Conservation (phyloP, 2,797 vertebrate genomes). For the Melanotaenia boesemani region DNA sequence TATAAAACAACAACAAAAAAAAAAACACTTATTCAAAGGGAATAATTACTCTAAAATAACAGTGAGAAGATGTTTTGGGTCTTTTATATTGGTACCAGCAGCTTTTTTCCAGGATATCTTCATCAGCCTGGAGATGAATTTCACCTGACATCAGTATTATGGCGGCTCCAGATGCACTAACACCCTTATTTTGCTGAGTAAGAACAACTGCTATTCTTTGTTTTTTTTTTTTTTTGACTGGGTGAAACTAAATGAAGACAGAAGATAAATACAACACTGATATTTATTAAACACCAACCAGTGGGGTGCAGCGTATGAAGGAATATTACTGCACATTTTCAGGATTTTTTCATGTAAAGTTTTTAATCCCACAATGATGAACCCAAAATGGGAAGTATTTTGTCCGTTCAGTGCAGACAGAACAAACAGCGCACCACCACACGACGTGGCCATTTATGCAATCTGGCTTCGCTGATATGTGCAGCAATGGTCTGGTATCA, state of each 20-base stretch:
- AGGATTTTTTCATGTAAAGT: neutral
- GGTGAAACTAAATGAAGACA: conserved; percentile 40
- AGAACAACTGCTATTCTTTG: conserved; percentile 30
- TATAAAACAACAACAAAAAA: neutral
- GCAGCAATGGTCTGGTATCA: conserved; percentile 22
- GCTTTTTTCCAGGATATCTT: conserved; percentile 20
- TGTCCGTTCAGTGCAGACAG: conserved; percentile 19
- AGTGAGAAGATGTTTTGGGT: conserved; percentile 21
- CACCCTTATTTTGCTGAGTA: conserved; percentile 43
- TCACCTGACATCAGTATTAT: conserved; percentile 35
- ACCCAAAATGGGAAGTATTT: conserved; percentile 13
- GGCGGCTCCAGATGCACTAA: conserved; percentile 39
- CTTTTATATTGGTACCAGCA: neutral
- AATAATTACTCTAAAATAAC: conserved; percentile 15
- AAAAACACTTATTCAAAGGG: neutral
- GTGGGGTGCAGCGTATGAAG: neutral
- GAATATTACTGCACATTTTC: neutral
- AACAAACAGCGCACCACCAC: conserved; percentile 44
- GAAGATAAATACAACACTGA: conserved; percentile 31
- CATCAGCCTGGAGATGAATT: conserved; percentile 39
- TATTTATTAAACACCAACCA: conserved; percentile 23
- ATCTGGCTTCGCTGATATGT: conserved; percentile 43
- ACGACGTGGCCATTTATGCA: conserved; percentile 24
- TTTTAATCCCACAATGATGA: conserved; percentile 8
- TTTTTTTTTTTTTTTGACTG: conserved; percentile 3